These are phyloP conservation scores for Drosophila chauvacae DNA, from an alignment of 1,140 invertebrate genomes.

Conservation along the genomic window DNA sequence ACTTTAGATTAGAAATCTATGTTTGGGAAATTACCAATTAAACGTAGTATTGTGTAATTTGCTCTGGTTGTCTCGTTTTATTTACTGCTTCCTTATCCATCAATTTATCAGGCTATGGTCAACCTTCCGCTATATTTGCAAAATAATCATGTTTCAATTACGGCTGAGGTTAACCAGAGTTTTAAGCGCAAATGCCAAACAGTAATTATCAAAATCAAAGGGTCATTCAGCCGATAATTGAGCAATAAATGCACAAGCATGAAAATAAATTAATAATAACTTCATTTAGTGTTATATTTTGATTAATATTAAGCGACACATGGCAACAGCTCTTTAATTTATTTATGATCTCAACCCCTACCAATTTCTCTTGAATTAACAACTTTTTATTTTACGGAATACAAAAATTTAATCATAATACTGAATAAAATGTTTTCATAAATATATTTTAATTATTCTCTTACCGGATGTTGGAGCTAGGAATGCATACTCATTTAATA, in stretches of 20 bases:
- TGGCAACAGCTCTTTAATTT: too few relatives aligned
- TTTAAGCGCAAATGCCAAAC: conserved; percentile 24
- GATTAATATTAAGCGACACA: not conserved
- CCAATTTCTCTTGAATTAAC: too few relatives aligned
- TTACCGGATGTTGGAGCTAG: not conserved
- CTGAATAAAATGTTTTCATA: not conserved
- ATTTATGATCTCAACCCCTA: too few relatives aligned
- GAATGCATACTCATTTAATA: conserved; percentile 49
- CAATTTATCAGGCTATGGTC: too few relatives aligned
- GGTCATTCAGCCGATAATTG: conserved; percentile 41
- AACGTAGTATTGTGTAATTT: too few relatives aligned
- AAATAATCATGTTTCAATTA: conserved; percentile 25
- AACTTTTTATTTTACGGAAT: not conserved
- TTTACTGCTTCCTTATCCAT: too few relatives aligned
- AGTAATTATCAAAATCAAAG: conserved; percentile 43
- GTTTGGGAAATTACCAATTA: too few relatives aligned
- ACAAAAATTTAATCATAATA: not conserved
- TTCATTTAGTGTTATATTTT: not conserved
- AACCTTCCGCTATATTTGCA: not conserved
- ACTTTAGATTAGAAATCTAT: too few relatives aligned
- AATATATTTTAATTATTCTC: not conserved
- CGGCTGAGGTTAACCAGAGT: conserved; percentile 41
- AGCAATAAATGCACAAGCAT: conserved; percentile 39
- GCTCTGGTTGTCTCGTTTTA: too few relatives aligned
- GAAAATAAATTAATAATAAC: not conserved